Evolutionary conservation across 2,797 vertebrate genomes (phyloP).

Genomic region (Mustela erminea): DNA sequence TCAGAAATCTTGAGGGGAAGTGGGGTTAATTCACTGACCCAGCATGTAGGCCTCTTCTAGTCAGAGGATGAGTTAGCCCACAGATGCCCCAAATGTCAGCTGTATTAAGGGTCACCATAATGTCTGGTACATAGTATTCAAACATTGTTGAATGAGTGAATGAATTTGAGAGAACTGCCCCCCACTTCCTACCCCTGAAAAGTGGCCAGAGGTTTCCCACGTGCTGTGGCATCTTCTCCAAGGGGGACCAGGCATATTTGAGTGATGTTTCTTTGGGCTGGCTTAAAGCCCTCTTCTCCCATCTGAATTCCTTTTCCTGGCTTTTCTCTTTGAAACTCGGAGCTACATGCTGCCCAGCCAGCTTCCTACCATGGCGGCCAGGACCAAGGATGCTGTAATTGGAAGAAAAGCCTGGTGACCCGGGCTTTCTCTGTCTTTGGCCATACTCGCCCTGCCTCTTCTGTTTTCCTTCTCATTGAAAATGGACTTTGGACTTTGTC

Average conservation of each 20-base stretch:
- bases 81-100: neutral
- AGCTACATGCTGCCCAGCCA: neutral
- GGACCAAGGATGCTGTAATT: neutral
- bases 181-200: neutral
- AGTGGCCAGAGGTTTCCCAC: neutral
- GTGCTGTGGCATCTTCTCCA: neutral
- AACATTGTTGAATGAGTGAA: neutral
- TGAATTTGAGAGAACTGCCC: neutral
- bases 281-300: neutral
- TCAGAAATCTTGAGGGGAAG: neutral
- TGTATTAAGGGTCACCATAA: neutral
- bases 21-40: neutral
- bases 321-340: neutral
- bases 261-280: neutral
- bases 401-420: neutral
- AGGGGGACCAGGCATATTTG: neutral
- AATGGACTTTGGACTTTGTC: neutral
- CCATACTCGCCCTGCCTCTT: too few species aligned
- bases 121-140: neutral
- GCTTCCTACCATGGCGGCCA: neutral
- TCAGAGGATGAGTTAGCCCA: neutral
- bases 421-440: neutral
- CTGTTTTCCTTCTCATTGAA: neutral
- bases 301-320: neutral
- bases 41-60: neutral